phyloP scores from a whole-genome alignment of 2,888 invertebrate genomes.

The Drymonia ruficornis region DNA sequence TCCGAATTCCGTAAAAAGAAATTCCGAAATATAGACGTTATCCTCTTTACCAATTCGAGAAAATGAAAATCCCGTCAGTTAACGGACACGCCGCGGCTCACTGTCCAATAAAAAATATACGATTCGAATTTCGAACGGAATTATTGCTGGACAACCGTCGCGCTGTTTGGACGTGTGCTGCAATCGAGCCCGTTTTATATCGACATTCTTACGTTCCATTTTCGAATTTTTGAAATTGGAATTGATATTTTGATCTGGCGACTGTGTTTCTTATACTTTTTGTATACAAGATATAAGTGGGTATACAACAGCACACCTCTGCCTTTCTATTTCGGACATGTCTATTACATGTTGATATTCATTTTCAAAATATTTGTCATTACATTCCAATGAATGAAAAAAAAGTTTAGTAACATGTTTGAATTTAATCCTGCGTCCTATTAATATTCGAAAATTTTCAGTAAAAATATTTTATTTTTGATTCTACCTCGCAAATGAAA shows the following conservation, averaged over 20 bases:
- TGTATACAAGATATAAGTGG: too few relatives aligned
- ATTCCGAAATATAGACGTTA: neutral
- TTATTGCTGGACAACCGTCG: slow-evolving; percentile 39
- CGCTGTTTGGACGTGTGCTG: slow-evolving; percentile 37
- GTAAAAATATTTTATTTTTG: neutral
- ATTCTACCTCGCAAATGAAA: neutral
- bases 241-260: neutral
- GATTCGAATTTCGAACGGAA: slow-evolving; percentile 40
- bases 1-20: neutral
- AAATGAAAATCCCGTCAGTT: slow-evolving; percentile 29
- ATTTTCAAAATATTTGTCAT: neutral
- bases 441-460: neutral
- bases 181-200: slow-evolving; percentile 13
- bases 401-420: neutral
- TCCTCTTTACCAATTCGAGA: slow-evolving; percentile 14
- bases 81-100: slow-evolving; percentile 14
- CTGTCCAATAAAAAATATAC: slow-evolving; percentile 33
- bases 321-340: too few relatives aligned
- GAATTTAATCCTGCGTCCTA: neutral
- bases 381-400: neutral
- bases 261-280: too few relatives aligned
- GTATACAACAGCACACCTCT: too few relatives aligned
- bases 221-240: neutral
- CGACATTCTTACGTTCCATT: neutral
- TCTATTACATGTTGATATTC: too few relatives aligned